phyloP scores from a whole-genome alignment of 92 coral and sea anemone species.

The Parazoanthus atlanticus region DNA sequence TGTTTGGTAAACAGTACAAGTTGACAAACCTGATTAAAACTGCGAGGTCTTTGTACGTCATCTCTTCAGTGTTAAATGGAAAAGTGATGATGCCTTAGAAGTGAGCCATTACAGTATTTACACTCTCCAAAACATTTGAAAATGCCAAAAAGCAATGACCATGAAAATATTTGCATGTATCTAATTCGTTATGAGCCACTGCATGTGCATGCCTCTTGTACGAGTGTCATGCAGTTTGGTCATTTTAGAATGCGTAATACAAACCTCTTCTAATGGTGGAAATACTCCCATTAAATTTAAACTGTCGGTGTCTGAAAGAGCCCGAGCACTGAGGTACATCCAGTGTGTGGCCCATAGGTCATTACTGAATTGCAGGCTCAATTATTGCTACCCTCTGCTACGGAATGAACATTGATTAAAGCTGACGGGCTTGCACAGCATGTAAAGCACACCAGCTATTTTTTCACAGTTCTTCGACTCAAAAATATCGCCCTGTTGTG shows the following conservation, averaged over 20 bases:
- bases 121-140: background rate
- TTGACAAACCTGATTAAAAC: background rate
- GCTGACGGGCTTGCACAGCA: background rate
- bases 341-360: constrained; percentile 12
- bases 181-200: background rate
- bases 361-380: background rate
- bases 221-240: constrained; percentile 1
- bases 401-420: background rate
- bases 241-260: background rate
- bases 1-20: background rate
- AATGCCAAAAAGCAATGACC: background rate
- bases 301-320: background rate
- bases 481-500: background rate
- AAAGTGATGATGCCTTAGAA: background rate
- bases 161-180: background rate
- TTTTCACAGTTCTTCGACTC: background rate
- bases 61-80: constrained; percentile 3
- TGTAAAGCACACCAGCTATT: background rate
- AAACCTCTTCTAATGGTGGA: background rate
- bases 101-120: background rate
- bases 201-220: background rate
- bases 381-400: background rate
- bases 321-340: background rate
- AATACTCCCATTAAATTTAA: background rate
- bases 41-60: constrained; percentile 11